These are phyloP conservation scores for Oncorhynchus masou DNA, from an alignment of 2,113 vertebrate genomes.

Conservation along the genomic window DNA sequence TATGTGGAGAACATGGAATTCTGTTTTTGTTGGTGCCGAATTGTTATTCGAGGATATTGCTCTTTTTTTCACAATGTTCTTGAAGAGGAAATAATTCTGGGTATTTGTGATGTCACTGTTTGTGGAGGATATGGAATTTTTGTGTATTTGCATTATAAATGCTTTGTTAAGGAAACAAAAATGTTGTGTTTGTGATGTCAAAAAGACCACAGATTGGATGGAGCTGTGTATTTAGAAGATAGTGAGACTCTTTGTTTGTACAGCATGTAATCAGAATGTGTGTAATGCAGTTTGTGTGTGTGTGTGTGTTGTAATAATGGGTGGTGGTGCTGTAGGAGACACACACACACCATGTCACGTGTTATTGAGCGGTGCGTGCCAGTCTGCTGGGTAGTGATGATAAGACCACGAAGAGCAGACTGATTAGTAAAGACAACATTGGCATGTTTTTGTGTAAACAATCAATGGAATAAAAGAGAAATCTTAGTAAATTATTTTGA, in stretches of 20 bases:
- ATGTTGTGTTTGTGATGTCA: background rate
- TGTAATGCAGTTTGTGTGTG: background rate
- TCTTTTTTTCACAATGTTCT: background rate
- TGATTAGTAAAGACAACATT: background rate
- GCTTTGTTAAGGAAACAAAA: background rate
- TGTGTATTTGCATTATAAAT: background rate
- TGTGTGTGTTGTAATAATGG: background rate
- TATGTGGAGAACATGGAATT: background rate
- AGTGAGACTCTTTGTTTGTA: too few relatives aligned
- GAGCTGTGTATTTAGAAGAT: too few relatives aligned
- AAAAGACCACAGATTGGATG: too few relatives aligned
- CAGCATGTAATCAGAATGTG: too few relatives aligned
- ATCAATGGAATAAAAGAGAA: background rate
- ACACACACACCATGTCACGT: background rate
- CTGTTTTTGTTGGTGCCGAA: background rate
- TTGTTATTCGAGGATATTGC: background rate
- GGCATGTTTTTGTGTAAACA: background rate
- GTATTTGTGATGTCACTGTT: background rate
- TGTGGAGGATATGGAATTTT: background rate
- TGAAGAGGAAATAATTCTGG: background rate
- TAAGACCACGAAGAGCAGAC: background rate
- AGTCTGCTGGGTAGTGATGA: background rate
- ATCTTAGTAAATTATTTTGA: background rate
- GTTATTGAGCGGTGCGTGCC: background rate
- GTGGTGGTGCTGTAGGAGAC: background rate